Conservation (phyloP, 35 echinoderm and acorn worm genomes). For the Lytechinus pictus region DNA sequence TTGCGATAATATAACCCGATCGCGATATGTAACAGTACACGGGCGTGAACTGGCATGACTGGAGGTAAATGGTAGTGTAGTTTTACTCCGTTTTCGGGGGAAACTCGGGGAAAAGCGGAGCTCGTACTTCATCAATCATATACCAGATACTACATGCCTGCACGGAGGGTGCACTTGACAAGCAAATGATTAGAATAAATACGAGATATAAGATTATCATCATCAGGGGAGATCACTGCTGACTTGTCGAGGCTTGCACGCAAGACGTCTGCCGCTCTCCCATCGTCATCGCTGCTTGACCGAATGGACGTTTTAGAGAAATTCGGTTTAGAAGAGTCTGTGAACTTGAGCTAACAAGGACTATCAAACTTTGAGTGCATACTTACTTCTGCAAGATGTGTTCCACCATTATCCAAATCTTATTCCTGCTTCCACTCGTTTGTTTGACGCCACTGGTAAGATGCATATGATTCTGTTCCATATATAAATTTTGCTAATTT, state of each 20-base stretch:
- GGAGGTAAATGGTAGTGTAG: slow-evolving; percentile 32
- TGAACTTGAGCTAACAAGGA: not conserved
- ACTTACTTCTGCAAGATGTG: not conserved
- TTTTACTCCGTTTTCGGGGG: not conserved
- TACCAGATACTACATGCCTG: not conserved
- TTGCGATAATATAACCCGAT: slow-evolving; percentile 8
- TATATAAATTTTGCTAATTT: too few species aligned
- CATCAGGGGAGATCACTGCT: not conserved
- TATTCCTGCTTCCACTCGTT: not conserved
- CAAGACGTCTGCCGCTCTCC: not conserved
- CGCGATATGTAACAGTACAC: not conserved
- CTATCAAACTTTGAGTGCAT: not conserved
- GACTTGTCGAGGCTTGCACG: not conserved
- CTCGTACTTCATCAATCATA: slow-evolving; percentile 14
- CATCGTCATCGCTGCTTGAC: not conserved
- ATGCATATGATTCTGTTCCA: too few species aligned
- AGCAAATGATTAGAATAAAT: not conserved
- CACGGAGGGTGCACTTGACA: not conserved
- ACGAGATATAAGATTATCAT: not conserved
- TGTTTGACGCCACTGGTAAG: not conserved
- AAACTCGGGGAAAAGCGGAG: not conserved
- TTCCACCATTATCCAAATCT: not conserved
- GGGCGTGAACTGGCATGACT: slow-evolving; percentile 31
- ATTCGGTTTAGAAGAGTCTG: not conserved
- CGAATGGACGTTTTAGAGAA: not conserved